phyloP scores from a whole-genome alignment of 2,797 vertebrate species.

The Amniataba percoides region DNA sequence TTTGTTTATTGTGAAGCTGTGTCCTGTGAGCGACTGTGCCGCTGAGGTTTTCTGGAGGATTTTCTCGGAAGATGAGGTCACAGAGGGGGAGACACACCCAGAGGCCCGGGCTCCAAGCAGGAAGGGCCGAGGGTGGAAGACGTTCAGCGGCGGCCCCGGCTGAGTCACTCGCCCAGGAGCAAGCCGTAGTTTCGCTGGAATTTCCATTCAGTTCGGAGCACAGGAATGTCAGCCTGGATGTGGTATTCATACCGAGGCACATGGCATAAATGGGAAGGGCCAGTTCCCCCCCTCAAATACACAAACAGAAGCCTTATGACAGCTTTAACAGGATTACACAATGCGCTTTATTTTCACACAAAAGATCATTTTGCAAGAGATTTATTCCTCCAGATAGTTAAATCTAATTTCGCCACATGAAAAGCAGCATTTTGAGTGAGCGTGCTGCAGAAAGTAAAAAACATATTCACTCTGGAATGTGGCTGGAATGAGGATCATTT shows the following conservation, averaged over 20 bases:
- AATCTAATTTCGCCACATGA: neutral
- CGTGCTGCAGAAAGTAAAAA: neutral
- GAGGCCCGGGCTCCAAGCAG: conserved; percentile 41
- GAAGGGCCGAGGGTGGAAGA: conserved; percentile 60
- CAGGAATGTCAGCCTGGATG: conserved; percentile 40
- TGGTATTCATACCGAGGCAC: conserved; percentile 35
- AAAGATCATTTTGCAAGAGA: neutral
- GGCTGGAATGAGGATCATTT: conserved; percentile 66
- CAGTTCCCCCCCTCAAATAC: conserved; percentile 14
- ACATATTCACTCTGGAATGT: conserved; percentile 54
- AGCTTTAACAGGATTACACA: conserved; percentile 17
- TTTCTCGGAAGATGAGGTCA: conserved; percentile 78
- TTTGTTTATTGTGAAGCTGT: conserved; percentile 52
- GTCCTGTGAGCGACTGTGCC: conserved; percentile 39
- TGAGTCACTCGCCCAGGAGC: conserved; percentile 65
- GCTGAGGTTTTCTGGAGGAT: conserved; percentile 59
- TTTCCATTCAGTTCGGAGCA: conserved; percentile 62
- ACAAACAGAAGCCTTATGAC: conserved; percentile 22
- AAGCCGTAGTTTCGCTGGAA: conserved; percentile 60
- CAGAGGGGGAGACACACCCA: conserved; percentile 72
- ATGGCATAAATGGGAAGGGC: neutral
- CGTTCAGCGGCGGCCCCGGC: conserved; percentile 39
- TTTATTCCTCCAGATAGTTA: conserved; percentile 2
- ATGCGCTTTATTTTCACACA: conserved; percentile 18
- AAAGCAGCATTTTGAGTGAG: neutral